These are phyloP conservation scores for Daktulosphaira vitifoliae DNA, from an alignment of 1,140 invertebrate species.

Conservation along the genomic window DNA sequence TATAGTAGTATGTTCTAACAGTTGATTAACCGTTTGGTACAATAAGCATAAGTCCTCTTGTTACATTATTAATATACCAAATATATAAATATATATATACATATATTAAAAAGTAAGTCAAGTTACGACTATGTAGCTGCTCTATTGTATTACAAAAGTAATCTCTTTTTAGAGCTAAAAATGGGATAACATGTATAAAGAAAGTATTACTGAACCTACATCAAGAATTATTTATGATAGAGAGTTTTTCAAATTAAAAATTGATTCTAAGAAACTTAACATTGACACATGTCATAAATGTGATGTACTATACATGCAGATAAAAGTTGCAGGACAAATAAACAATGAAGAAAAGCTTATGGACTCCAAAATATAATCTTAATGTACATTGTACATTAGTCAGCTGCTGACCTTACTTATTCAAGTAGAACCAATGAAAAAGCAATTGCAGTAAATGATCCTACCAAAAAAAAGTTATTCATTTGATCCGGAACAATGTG, in stretches of 20 bases:
- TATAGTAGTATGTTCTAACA: no score
- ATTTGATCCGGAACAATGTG: slow-evolving; percentile 43
- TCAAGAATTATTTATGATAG: slow-evolving; percentile 1
- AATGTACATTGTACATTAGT: slow-evolving; percentile 25
- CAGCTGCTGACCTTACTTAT: slow-evolving; percentile 27
- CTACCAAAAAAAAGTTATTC: slow-evolving; percentile 34
- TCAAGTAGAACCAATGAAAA: slow-evolving; percentile 10
- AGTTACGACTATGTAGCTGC: no score
- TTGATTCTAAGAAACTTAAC: slow-evolving; percentile 35
- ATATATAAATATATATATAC: no score
- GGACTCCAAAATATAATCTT: background rate
- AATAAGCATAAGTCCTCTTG: no score
- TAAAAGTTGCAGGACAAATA: slow-evolving; percentile 15
- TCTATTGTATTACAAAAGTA: no score
- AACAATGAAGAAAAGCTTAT: slow-evolving; percentile 7
- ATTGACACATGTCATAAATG: slow-evolving; percentile 36
- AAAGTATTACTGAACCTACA: background rate
- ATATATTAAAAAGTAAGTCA: no score
- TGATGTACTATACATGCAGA: slow-evolving; percentile 32
- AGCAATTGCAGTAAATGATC: slow-evolving; percentile 32
- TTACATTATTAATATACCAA: no score
- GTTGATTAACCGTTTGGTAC: no score
- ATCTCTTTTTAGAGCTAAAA: background rate
- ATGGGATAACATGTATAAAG: background rate
- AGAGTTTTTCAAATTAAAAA: slow-evolving; percentile 33